These are phyloP conservation scores for Agriopis leucophaearia DNA, from an alignment of 2,888 invertebrate genomes.

Conservation along the genomic window DNA sequence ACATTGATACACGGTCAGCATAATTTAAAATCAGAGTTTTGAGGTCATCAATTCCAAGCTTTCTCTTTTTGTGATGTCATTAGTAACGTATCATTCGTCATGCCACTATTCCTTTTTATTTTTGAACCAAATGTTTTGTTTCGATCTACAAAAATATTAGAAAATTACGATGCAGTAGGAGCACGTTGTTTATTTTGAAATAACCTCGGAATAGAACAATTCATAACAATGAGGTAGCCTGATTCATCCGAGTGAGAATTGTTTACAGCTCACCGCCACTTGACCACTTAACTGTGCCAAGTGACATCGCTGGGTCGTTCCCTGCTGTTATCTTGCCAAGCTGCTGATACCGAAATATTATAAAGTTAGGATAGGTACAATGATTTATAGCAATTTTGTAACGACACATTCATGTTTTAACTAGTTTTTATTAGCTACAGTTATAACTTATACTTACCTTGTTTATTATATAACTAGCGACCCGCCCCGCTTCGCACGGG, in stretches of 20 bases:
- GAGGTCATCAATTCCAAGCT: slow-evolving; percentile 6
- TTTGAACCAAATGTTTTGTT: background rate
- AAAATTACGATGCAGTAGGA: slow-evolving; percentile 10
- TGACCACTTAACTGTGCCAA: slow-evolving; percentile 41
- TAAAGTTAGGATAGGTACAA: background rate
- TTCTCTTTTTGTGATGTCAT: slow-evolving; percentile 15
- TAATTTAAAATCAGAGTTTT: slow-evolving; percentile 15
- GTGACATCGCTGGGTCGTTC: slow-evolving; percentile 40
- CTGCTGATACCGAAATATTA: slow-evolving; percentile 16
- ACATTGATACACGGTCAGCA: slow-evolving; percentile 31
- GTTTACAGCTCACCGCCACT: slow-evolving; percentile 41
- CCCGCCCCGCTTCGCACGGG: no score
- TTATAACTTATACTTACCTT: no score
- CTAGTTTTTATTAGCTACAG: no score
- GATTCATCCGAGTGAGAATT: slow-evolving; percentile 46
- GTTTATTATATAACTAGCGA: no score
- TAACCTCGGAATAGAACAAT: slow-evolving; percentile 17
- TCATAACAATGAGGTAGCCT: slow-evolving; percentile 34
- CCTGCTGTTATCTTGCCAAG: slow-evolving; percentile 35
- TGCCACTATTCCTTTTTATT: background rate
- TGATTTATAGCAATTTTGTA: slow-evolving; percentile 1
- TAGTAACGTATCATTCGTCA: background rate
- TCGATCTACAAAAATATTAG: slow-evolving; percentile 4
- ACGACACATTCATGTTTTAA: background rate
- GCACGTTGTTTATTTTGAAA: slow-evolving; percentile 18